These are phyloP conservation scores for Brachyhypopomus occidentalis DNA, from an alignment of 2,113 vertebrate genomes.

Conservation along the genomic window DNA sequence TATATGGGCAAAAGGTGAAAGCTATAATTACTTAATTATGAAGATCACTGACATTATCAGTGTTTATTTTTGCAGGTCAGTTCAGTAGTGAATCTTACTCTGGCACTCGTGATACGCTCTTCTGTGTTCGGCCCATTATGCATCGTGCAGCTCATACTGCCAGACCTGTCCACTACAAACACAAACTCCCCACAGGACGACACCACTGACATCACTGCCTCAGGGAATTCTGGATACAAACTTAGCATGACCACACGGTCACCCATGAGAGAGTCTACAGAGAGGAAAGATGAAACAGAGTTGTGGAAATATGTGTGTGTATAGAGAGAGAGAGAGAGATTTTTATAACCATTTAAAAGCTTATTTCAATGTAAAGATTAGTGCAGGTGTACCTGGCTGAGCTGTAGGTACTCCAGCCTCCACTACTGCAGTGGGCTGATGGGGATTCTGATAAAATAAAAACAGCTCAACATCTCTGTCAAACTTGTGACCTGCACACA, in stretches of 20 bases:
- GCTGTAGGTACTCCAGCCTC: conserved; percentile 29
- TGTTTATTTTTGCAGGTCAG: background rate
- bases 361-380: background rate
- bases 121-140: background rate
- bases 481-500: conserved; percentile 39
- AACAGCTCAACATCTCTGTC: conserved; percentile 48
- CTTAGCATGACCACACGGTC: conserved; percentile 80
- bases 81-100: conserved; percentile 63
- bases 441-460: conserved; percentile 47
- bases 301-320: background rate
- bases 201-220: conserved; percentile 60
- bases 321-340: background rate
- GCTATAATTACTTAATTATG: background rate
- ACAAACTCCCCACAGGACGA: conserved; percentile 77
- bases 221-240: conserved; percentile 78
- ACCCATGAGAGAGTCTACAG: conserved; percentile 77
- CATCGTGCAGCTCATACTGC: conserved; percentile 71
- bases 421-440: conserved; percentile 46
- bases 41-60: background rate
- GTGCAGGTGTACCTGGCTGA: conserved; percentile 21
- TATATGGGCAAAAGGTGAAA: background rate
- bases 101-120: conserved; percentile 74
- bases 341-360: no score
- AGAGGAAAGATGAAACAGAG: background rate
- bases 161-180: conserved; percentile 82